Percentiles rank a stretch among this genome's conserved stretches.
These are phyloP conservation scores for Aphelocoma californica DNA, from an alignment of 2,797 vertebrate species.

Conservation along the genomic window DNA sequence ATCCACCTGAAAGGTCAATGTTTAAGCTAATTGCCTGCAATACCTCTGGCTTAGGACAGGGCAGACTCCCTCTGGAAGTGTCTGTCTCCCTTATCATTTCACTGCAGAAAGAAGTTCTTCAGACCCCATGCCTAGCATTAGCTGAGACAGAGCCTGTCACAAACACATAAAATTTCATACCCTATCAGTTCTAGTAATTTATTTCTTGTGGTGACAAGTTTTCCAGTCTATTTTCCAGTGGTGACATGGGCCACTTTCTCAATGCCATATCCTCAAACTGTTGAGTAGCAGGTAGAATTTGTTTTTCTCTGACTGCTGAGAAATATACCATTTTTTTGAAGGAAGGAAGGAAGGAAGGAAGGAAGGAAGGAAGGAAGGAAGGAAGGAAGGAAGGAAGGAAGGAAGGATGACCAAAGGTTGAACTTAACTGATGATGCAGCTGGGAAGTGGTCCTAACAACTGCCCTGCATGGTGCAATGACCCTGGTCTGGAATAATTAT, in stretches of 20 bases:
- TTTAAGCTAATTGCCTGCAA: constrained; percentile 33
- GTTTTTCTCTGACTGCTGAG: not conserved
- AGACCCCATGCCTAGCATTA: not conserved
- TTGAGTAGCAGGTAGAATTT: not conserved
- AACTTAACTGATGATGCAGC: not conserved
- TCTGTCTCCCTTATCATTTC: constrained; percentile 5
- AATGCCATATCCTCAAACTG: not conserved
- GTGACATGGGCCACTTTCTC: not conserved
- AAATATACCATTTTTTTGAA: not conserved
- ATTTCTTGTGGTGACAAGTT: not conserved
- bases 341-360: not conserved
- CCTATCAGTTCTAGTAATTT: not conserved
- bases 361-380: not conserved
- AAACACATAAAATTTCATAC: not conserved
- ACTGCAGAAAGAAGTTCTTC: not conserved
- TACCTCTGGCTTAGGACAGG: not conserved
- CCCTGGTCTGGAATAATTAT: not conserved
- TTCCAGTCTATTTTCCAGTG: not conserved
- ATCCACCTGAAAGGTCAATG: not conserved
- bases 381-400: not conserved
- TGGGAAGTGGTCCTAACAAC: not conserved
- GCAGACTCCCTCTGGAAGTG: not conserved
- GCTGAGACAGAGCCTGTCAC: not conserved
- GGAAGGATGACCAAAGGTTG: not conserved
- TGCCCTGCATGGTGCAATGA: not conserved